Evolutionary conservation across 2,113 vertebrate species (phyloP), one percentile per base, ranked within the genome.

Genomic region (Hirundichthys speculiger): DNA sequence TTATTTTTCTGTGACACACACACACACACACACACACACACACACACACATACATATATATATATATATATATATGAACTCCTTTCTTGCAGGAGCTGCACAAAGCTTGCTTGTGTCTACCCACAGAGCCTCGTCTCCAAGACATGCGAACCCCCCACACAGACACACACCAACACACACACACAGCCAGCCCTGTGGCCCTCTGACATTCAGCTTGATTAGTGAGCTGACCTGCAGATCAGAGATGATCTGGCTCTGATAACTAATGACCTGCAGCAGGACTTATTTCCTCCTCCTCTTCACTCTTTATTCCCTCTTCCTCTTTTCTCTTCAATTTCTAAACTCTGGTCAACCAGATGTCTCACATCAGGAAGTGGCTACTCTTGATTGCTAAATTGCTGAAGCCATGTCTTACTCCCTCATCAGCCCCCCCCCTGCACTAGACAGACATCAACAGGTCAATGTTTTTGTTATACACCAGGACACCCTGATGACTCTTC

Each of bases 161-260:
- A n/a, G n/a, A 68, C 51, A 48, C 22, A 54, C n/a, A 6, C 21
- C 47, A 15, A 34, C 38, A 13, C 27, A 25, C 51, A 4, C 49
- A 18, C 56, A 53, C 67, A 65, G 34, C 15, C n/a, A 49, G 21
- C 56, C 51, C 20, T 22, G 46, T 74, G 74, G 46, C 80, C 48
- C 8, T 61, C 68, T 73, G 82, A 86, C 88, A 84, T 82, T 88
- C 86, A 85, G 75, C 39, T 78, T 85, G 86, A 91, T 88, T 89
- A 88, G 79, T 73, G 74, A 80, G 75, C 51, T 90, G 85, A 91
- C 88, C 88, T 55, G 58, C 52, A 16, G 85, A 82, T 86, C 82
- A 83, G 49, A 21, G 66, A 65, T 59, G 83, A 84, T 85, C 83
- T 82, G 84, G 77, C 81, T 80, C 83, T 83, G 85, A 86, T 88